Percentiles rank a stretch among this genome's conserved stretches.
Evolutionary conservation across 2,888 invertebrate species (phyloP).

Genomic region (Adineta ricciae): DNA sequence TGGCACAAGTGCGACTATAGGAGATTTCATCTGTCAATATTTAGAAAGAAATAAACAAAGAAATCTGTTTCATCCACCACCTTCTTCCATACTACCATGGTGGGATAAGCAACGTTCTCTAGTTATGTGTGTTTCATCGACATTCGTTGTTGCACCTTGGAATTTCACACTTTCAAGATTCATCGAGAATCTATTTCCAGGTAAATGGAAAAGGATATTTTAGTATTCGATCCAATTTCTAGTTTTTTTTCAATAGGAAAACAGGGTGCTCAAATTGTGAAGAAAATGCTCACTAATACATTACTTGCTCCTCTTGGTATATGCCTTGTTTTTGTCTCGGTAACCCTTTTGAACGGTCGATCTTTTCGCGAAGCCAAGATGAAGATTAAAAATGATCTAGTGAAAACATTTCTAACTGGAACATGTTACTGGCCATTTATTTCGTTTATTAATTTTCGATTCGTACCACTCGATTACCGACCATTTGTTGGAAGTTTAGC

Average conservation of each 20-base stretch:
- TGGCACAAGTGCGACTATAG: background rate
- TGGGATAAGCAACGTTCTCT: background rate
- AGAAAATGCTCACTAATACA: background rate
- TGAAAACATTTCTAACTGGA: background rate
- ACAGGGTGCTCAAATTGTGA: background rate
- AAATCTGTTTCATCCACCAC: background rate
- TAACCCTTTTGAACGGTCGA: background rate
- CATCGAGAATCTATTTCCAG: background rate
- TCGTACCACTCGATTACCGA: background rate
- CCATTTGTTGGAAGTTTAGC: background rate
- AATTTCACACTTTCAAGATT: background rate
- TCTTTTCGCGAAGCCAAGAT: background rate
- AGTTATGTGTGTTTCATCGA: background rate
- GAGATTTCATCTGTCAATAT: background rate
- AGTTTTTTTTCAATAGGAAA: background rate
- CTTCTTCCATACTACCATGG: background rate
- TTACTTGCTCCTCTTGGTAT: background rate
- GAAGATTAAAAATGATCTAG: background rate
- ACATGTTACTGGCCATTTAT: background rate
- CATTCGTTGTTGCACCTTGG: background rate
- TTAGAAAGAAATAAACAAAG: background rate
- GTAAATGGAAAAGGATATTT: background rate
- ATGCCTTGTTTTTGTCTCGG: background rate
- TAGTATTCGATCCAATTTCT: too few species aligned
- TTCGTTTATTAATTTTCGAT: background rate